phyloP scores from a whole-genome alignment of 2,797 vertebrate genomes.

The Stomatorhinus walkeri region DNA sequence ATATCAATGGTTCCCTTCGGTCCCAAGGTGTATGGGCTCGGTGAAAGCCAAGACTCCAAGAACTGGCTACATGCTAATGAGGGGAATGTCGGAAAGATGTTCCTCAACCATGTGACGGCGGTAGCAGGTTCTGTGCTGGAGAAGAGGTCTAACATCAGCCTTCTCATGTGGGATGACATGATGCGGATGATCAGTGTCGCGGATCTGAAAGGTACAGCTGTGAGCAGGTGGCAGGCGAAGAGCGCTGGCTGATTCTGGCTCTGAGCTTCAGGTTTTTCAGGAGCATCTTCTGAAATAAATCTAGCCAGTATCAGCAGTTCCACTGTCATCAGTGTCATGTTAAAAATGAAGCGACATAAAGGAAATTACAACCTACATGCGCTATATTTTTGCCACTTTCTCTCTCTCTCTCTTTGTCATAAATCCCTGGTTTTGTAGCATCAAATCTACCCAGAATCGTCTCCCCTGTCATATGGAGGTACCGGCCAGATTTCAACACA shows the following conservation, averaged over 20 bases:
- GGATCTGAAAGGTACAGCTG: conserved; percentile 47
- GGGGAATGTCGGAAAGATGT: conserved; percentile 53
- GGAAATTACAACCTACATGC: neutral
- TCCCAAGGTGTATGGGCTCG: conserved; percentile 59
- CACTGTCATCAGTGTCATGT: neutral
- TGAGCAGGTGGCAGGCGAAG: neutral
- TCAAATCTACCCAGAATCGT: conserved; percentile 44
- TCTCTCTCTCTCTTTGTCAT: neutral
- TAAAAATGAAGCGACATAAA: neutral
- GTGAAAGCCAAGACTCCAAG: conserved; percentile 58
- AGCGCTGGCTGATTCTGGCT: neutral
- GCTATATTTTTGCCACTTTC: neutral
- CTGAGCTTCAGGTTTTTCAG: neutral
- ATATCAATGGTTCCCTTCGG: neutral
- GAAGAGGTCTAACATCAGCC: conserved; percentile 42
- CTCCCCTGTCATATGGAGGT: conserved; percentile 61
- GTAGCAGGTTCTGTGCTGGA: conserved; percentile 47
- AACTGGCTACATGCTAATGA: conserved; percentile 53
- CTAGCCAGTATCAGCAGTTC: neutral
- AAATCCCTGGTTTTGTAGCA: conserved; percentile 38
- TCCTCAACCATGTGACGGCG: conserved; percentile 54
- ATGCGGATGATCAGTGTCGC: conserved; percentile 50
- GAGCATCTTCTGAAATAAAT: neutral
- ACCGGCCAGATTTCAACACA: conserved; percentile 36
- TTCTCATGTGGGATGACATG: conserved; percentile 71